phyloP scores from a whole-genome alignment of 2,888 invertebrate genomes.

The Philonicus albiceps region DNA sequence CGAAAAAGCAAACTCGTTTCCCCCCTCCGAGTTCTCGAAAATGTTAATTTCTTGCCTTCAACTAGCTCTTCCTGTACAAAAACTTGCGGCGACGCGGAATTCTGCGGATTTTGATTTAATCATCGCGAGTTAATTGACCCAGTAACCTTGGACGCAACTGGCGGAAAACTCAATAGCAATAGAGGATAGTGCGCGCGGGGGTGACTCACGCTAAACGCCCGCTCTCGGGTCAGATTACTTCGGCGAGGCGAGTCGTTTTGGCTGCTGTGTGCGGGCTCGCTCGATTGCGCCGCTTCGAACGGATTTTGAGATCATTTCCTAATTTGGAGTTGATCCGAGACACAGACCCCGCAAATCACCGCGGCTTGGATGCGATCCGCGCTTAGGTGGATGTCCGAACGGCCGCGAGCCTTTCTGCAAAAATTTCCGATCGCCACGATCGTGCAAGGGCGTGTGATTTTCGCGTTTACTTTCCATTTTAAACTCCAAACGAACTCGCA shows the following conservation, averaged over 20 bases:
- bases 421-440: not conserved
- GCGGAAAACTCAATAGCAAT: slow-evolving; percentile 14
- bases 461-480: not conserved
- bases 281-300: not conserved
- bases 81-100: not conserved
- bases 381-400: not conserved
- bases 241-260: not conserved
- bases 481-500: not conserved
- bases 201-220: not conserved
- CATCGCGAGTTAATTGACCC: slow-evolving; percentile 17
- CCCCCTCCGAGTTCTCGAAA: not conserved
- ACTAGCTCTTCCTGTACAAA: not conserved
- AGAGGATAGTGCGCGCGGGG: not conserved
- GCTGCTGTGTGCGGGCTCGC: not conserved
- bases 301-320: not conserved
- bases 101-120: slow-evolving; percentile 8
- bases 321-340: not conserved
- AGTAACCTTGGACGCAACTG: not conserved
- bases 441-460: not conserved
- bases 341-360: not conserved
- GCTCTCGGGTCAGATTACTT: not conserved
- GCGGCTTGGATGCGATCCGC: not conserved
- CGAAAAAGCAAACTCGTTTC: not conserved
- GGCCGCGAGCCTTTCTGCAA: not conserved
- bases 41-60: not conserved